These are phyloP conservation scores for Ctenopoma multispine DNA, from an alignment of 2,797 vertebrate genomes.

Conservation along the genomic window DNA sequence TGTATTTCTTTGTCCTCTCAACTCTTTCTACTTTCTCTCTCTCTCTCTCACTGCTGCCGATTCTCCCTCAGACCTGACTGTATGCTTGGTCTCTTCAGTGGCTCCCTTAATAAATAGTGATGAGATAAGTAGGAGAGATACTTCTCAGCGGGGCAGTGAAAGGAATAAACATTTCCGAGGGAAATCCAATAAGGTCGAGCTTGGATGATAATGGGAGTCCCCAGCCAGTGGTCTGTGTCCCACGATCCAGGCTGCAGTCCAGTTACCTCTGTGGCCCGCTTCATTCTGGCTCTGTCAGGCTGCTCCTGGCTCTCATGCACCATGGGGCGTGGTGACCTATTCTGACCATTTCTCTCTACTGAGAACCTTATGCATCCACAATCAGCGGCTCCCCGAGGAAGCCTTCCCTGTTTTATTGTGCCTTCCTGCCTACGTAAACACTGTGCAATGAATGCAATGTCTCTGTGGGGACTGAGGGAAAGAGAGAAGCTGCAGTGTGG, in stretches of 20 bases:
- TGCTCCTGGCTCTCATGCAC: conserved; percentile 39
- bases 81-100: conserved; percentile 51
- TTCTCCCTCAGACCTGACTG: conserved; percentile 42
- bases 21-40: conserved; percentile 2
- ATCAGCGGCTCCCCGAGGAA: conserved; percentile 54
- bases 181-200: conserved; percentile 77
- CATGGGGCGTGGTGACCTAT: conserved; percentile 43
- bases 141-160: conserved; percentile 67
- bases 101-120: conserved; percentile 79
- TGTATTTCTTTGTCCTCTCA: conserved; percentile 4
- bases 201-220: conserved; percentile 65
- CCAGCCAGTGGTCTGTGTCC: conserved; percentile 52
- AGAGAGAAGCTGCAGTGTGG: conserved; percentile 37
- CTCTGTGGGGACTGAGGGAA: conserved; percentile 55
- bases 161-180: conserved; percentile 77
- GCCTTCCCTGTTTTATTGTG: conserved; percentile 57
- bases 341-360: conserved; percentile 40
- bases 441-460: conserved; percentile 56
- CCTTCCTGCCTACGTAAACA: conserved; percentile 64
- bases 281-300: conserved; percentile 38
- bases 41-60: conserved; percentile 17
- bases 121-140: conserved; percentile 76
- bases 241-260: conserved; percentile 22
- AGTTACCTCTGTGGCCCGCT: conserved; percentile 36
- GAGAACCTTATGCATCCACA: conserved; percentile 52